phyloP scores from a whole-genome alignment of 1,140 invertebrate species.

The Paralvinella palmiformis region DNA sequence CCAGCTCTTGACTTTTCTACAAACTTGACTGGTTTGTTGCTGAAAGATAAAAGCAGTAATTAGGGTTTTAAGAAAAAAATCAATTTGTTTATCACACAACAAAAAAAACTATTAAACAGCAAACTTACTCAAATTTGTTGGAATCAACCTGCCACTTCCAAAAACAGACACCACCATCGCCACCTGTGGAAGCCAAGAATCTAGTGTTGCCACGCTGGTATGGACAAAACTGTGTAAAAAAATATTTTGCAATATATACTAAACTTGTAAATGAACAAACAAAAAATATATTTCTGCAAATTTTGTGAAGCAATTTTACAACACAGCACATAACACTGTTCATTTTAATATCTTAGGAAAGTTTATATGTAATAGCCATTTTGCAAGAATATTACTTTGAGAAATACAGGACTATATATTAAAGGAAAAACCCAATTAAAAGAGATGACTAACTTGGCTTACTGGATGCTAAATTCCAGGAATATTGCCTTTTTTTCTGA shows the following conservation, averaged over 20 bases:
- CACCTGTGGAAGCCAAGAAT: conserved; percentile 88
- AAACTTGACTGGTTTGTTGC: conserved; percentile 79
- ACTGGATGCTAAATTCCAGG: too few species aligned
- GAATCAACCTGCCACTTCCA: conserved; percentile 62
- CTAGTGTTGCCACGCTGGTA: conserved; percentile 65
- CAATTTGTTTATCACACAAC: neutral
- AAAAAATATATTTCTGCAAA: too few species aligned
- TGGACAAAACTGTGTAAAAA: conserved; percentile 76
- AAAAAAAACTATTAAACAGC: neutral
- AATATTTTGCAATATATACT: neutral
- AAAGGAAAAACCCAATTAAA: too few species aligned
- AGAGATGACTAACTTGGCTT: too few species aligned
- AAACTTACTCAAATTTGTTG: conserved; percentile 49
- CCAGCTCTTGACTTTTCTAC: conserved; percentile 89
- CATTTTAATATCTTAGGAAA: too few species aligned
- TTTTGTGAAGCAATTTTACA: too few species aligned
- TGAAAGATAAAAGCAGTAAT: conserved; percentile 47
- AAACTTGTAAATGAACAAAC: too few species aligned
- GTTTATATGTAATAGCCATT: too few species aligned
- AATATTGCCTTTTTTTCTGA: too few species aligned
- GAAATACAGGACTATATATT: too few species aligned
- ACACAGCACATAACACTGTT: too few species aligned
- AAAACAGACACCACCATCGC: conserved; percentile 93
- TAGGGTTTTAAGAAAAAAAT: conserved; percentile 3
- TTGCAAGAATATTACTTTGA: too few species aligned